A percentile compares a stretch with the other conserved stretches of the same genome.
Conservation (phyloP, 2,888 invertebrate genomes). For the Xanthorhoe designata region DNA sequence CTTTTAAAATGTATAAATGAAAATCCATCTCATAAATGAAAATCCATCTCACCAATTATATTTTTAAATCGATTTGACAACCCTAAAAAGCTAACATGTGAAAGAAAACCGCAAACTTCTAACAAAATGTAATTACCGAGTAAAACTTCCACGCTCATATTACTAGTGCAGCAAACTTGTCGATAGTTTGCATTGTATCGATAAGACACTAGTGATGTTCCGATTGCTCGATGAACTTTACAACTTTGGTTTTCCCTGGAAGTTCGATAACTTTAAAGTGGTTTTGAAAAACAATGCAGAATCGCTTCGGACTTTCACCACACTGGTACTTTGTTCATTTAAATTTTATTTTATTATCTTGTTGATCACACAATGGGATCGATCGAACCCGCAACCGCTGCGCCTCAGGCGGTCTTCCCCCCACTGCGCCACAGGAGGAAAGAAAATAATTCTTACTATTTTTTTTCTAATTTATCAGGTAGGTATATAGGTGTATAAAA, state of each 20-base stretch:
- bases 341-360: too few species aligned
- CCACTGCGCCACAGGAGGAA: too few species aligned
- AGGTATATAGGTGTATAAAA: too few species aligned
- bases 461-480: too few species aligned
- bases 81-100: background rate
- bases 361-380: too few species aligned
- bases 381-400: too few species aligned
- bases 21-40: too few species aligned
- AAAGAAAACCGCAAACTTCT: background rate
- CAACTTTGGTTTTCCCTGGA: background rate
- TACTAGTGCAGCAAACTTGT: background rate
- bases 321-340: background rate
- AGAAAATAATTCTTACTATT: too few species aligned
- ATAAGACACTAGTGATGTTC: conserved; percentile 3
- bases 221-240: conserved; percentile 6
- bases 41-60: too few species aligned
- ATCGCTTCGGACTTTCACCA: background rate
- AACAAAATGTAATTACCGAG: background rate
- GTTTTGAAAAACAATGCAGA: conserved; percentile 1
- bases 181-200: conserved; percentile 11
- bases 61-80: too few species aligned
- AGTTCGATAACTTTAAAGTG: conserved; percentile 7
- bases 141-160: conserved; percentile 1
- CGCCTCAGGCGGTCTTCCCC: too few species aligned
- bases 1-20: too few species aligned